Base-by-base conservation (phyloP, 1,140 invertebrate genomes). In the Trichomalopsis sarcophagae region DNA sequence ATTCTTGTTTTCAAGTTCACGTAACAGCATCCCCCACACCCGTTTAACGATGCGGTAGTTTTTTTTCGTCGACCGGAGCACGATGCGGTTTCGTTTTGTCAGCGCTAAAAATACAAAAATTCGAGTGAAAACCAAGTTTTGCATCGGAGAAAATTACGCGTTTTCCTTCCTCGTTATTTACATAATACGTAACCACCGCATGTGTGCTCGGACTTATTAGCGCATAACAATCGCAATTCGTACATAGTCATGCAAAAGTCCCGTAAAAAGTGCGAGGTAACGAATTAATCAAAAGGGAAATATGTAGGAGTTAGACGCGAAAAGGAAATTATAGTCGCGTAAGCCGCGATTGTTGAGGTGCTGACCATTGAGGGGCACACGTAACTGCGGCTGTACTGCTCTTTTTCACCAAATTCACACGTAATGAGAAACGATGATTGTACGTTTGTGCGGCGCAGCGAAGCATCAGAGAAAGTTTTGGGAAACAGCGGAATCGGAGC, bases 311-410 rank as follows among this genome's bases (percentile, higher is more conserved):
- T 82, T 76, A 66, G 66, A 10, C 36, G 74, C 36, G 74, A 84
- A 77, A 77, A 78, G 68, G 4, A 84, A 84, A 77, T 84, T 69
- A 71, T 69, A 71, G 75, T 84, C 55, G 36, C 75, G 62, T 78
- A 84, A 78, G 21, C 77, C 21, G 5, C 21, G 40, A 77, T 78
- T 77, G 30, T 50, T n/a, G 23, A 30, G 7, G 47, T 50, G 47
- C 47, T 50, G 47, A 14, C 47, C 55, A 62, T 62, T 2, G 27
- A n/a, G 4, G 17, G 17, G 0, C 6, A 62, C 9, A 71, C 75
- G 82, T 84, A 84, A 77, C 14, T 23, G 7, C 71, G 9, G 47
- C 47, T 3, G 47, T 4, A 14, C 0, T n/a, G 55, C 17, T n/a
- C 27, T 55, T 50, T 78, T 44, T 27, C 2, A 33, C 7, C 1